Percentiles rank a stretch among this genome's conserved stretches.
Evolutionary conservation across 2,888 invertebrate genomes (phyloP).

Genomic region (Drosophila trichaetosa): DNA sequence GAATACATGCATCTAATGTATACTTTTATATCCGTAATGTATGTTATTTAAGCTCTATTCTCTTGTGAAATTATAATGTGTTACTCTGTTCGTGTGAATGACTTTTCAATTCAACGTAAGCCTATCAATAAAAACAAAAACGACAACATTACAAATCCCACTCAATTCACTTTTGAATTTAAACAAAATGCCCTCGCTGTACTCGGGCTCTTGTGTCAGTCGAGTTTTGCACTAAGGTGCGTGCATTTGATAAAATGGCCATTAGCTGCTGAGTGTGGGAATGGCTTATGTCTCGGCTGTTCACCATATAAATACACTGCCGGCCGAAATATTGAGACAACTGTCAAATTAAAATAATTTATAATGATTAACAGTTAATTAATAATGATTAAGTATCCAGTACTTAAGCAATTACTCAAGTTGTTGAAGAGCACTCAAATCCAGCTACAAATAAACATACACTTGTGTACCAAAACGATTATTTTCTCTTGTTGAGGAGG

Average conservation of each 20-base stretch:
- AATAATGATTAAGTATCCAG: not conserved
- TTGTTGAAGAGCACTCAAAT: not conserved
- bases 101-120: constrained; percentile 58
- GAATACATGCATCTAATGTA: constrained; percentile 25
- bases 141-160: constrained; percentile 14
- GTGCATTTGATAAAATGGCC: not conserved
- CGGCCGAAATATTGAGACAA: not conserved
- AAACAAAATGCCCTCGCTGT: not conserved
- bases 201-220: not conserved
- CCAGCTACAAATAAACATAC: not conserved
- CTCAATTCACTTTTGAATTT: not conserved
- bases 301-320: constrained; percentile 4
- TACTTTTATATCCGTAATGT: constrained; percentile 56
- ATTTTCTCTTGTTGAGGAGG: not conserved
- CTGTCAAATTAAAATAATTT: too few species aligned
- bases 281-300: constrained; percentile 9
- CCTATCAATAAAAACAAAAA: constrained; percentile 51
- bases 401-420: not conserved
- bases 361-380: not conserved
- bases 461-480: not conserved
- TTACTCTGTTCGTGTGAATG: constrained; percentile 62
- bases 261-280: not conserved
- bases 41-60: constrained; percentile 66
- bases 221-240: not conserved
- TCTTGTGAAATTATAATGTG: constrained; percentile 72